Evolutionary conservation across 2,113 vertebrate species (phyloP).

Genomic region (Amazona vittata): DNA sequence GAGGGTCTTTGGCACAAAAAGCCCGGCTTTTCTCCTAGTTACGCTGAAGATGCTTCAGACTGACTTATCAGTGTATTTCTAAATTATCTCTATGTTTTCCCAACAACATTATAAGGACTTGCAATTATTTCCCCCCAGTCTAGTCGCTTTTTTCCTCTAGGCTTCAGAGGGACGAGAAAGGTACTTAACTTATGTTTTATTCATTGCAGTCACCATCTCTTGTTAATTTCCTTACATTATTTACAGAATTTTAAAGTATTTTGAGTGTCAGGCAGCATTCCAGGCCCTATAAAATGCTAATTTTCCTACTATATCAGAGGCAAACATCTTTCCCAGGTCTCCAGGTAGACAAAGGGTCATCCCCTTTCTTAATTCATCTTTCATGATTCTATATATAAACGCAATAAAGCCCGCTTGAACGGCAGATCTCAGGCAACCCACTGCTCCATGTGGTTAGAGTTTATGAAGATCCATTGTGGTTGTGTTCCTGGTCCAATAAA

Average conservation of each 20-base stretch:
- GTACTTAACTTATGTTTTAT: constrained; percentile 70
- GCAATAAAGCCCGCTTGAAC: constrained; percentile 36
- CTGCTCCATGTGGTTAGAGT: background rate
- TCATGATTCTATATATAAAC: constrained; percentile 62
- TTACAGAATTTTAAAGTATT: constrained; percentile 73
- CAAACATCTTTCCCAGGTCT: constrained; percentile 52
- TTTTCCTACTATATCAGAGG: constrained; percentile 56
- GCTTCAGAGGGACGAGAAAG: constrained; percentile 32
- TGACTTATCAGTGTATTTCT: background rate
- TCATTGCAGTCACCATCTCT: constrained; percentile 59
- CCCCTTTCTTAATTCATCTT: constrained; percentile 60
- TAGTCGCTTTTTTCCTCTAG: constrained; percentile 45
- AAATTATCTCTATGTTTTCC: background rate
- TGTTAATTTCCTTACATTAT: constrained; percentile 75
- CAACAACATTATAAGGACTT: background rate
- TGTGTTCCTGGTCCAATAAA: constrained; percentile 23
- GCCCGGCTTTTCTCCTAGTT: background rate
- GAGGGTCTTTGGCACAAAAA: background rate
- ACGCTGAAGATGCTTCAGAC: background rate
- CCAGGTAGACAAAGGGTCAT: constrained; percentile 58
- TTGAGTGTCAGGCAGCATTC: constrained; percentile 56
- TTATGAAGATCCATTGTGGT: constrained; percentile 33
- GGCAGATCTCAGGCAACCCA: constrained; percentile 38
- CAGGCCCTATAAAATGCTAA: constrained; percentile 65
- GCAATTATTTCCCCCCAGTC: background rate